phyloP scores from a whole-genome alignment of 1,140 invertebrate genomes.

The Linepithema humile region DNA sequence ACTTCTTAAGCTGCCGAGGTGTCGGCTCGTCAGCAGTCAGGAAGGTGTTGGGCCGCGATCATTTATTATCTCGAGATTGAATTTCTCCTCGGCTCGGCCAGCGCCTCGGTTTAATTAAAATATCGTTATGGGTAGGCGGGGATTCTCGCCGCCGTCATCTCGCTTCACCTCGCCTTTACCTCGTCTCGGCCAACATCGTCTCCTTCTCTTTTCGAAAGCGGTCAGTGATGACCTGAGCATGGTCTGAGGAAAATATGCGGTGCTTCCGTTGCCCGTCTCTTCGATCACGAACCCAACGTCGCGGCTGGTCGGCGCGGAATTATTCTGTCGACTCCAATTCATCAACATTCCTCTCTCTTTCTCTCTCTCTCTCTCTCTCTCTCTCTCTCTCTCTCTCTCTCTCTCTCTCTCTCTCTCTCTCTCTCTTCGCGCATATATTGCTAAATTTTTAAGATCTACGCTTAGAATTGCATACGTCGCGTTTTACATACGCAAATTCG shows the following conservation, averaged over 20 bases:
- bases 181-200: constrained; percentile 63
- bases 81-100: constrained; percentile 82
- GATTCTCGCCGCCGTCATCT: constrained; percentile 80
- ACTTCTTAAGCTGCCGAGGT: constrained; percentile 80
- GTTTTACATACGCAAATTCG: constrained; percentile 35
- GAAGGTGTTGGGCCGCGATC: constrained; percentile 84
- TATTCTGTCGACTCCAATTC: constrained; percentile 28
- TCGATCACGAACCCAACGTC: constrained; percentile 3
- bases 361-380: no score
- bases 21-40: constrained; percentile 82
- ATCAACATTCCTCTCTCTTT: constrained; percentile 31
- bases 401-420: no score
- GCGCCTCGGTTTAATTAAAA: constrained; percentile 84
- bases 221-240: constrained; percentile 41
- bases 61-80: constrained; percentile 85
- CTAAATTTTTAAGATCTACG: constrained; percentile 13
- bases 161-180: constrained; percentile 63
- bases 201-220: constrained; percentile 65
- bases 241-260: constrained; percentile 39
- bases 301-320: constrained; percentile 30
- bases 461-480: not conserved
- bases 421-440: constrained; percentile 15
- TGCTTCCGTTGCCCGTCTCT: constrained; percentile 59
- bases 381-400: no score
- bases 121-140: constrained; percentile 85